These are phyloP conservation scores for Bergia sp. DNA, from an alignment of 92 coral and sea anemone genomes.

Conservation along the genomic window DNA sequence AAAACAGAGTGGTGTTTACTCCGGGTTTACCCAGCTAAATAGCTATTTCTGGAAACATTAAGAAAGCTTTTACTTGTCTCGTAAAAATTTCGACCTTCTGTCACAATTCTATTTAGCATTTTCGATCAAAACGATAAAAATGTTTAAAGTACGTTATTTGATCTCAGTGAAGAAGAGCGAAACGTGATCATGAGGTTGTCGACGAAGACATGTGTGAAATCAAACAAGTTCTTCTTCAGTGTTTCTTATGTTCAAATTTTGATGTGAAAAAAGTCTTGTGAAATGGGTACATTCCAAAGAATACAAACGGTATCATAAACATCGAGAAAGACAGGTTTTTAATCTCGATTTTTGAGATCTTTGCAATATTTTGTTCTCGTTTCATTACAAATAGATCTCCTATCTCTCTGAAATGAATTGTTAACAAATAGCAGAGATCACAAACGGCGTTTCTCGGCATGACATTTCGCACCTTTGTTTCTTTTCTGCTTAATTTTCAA, in stretches of 20 bases:
- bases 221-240: background rate
- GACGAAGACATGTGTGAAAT: background rate
- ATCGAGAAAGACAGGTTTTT: background rate
- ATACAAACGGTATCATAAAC: no score
- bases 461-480: slow-evolving; percentile 44
- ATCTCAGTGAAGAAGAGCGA: background rate
- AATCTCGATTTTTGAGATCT: background rate
- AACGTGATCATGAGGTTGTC: background rate
- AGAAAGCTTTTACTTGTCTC: background rate
- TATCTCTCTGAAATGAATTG: background rate
- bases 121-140: slow-evolving; percentile 17
- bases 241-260: no score
- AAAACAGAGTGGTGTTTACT: background rate
- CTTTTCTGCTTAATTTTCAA: slow-evolving; percentile 39
- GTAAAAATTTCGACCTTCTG: background rate
- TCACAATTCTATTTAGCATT: slow-evolving; percentile 11
- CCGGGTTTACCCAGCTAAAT: background rate
- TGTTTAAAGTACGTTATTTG: background rate
- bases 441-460: background rate
- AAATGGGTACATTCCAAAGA: no score
- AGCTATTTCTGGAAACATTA: slow-evolving; percentile 7
- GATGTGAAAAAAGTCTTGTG: no score
- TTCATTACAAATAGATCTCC: background rate
- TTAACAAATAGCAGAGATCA: background rate
- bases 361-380: no score